Base-by-base conservation (phyloP, 2,888 invertebrate species). In the Sminthurides aquaticus region DNA sequence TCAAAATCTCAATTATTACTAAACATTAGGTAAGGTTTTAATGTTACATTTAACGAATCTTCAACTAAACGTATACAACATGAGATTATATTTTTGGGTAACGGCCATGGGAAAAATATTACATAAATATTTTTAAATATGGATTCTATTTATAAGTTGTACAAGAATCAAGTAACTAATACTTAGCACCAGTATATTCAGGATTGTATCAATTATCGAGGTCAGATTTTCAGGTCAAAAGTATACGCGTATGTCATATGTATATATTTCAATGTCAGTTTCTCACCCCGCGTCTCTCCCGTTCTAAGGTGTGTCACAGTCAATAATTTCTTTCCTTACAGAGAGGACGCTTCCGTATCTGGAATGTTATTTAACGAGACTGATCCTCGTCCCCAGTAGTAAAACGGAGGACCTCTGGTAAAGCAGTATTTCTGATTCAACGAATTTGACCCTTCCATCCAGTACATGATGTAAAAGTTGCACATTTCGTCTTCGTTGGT, bases 401-500 rank as follows among this genome's bases (percentile, higher is more conserved):
- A 95, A 71, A 78, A 78, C 0, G 96, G 95, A 1, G 95, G 91
- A 3, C 96, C 96, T 61, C 81, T 79, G 2, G 87, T 85, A 77
- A 92, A 92, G 78, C 90, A 93, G 76, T 90, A 90, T 78, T 90
- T 89, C 79, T 85, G 86, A 0, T 86, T 79, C 2, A 93, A 79
- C 0, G 91, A 90, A 1, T 85, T 82, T 18, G 83, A 85, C 60
- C 87, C 83, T 62, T 91, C 85, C 0, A 92, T 90, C 81, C 90
- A 94, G 79, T 94, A 94, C 91, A 94, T 91, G 1, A 95, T 78
- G 79, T 95, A 95, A 79, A 94, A 93, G 79, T 94, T 95, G 81
- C 94, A 95, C 94, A 95, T 95, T 80, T 95, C 94, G 75, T 94
- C 91, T 18, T 86, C 83, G 77, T 89, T 90, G 27, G 93, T 93